phyloP scores from a whole-genome alignment of 1,140 invertebrate species.

The Nylanderia fulva region DNA sequence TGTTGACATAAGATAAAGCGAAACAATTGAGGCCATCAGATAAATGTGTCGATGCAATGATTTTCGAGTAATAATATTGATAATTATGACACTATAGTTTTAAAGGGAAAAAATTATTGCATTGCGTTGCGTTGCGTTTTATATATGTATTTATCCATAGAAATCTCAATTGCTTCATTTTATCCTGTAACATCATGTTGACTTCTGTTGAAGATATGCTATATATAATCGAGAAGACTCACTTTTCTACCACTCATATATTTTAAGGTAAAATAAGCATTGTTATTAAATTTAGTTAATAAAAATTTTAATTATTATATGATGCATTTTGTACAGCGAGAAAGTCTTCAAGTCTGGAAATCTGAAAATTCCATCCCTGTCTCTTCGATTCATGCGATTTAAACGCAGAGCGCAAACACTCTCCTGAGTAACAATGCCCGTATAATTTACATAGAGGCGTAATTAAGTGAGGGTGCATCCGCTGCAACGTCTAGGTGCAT shows the following conservation, averaged over 20 bases:
- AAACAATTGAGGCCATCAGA: conserved; percentile 19
- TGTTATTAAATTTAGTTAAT: conserved; percentile 54
- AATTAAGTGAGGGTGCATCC: conserved; percentile 5
- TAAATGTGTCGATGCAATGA: not conserved
- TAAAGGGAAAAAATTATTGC: not conserved
- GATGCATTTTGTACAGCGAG: not conserved
- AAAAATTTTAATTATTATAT: conserved; percentile 22
- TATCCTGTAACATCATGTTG: not conserved
- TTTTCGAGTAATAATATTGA: not conserved
- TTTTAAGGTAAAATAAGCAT: conserved; percentile 11
- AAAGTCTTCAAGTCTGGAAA: no score
- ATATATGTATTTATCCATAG: not conserved
- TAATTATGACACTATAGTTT: not conserved
- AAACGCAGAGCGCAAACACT: not conserved
- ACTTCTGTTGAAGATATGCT: conserved; percentile 18
- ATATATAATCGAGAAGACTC: not conserved
- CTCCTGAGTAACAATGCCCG: not conserved
- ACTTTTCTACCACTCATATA: conserved; percentile 36
- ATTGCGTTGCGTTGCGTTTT: not conserved
- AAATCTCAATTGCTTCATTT: not conserved
- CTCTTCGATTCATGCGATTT: not conserved
- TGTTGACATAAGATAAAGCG: conserved; percentile 15
- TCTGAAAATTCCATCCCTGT: not conserved
- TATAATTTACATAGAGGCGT: conserved; percentile 15
- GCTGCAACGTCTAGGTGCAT: conserved; percentile 10